A percentile compares a stretch with the other conserved stretches of the same genome.
Evolutionary conservation across 2,113 vertebrate genomes (phyloP).

Genomic region (Cyanistes caeruleus): DNA sequence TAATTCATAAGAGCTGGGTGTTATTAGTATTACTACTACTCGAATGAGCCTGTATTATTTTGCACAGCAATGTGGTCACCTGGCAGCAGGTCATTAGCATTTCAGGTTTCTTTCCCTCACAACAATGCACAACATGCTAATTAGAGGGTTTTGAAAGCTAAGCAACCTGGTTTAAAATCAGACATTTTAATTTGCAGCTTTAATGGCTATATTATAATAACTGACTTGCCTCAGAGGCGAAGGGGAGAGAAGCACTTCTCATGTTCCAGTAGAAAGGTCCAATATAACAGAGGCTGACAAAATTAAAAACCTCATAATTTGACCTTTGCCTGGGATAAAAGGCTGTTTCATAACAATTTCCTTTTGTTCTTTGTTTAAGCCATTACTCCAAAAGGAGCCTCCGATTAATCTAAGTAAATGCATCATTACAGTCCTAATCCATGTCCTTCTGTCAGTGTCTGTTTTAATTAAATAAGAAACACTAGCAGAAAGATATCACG

Average conservation of each 20-base stretch:
- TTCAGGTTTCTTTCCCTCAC: constrained; percentile 76
- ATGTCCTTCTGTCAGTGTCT: constrained; percentile 92
- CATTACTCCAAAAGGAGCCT: constrained; percentile 85
- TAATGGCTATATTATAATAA: constrained; percentile 82
- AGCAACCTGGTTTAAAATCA: constrained; percentile 85
- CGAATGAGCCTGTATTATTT: constrained; percentile 72
- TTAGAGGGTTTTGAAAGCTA: constrained; percentile 82
- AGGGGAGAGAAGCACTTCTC: constrained; percentile 68
- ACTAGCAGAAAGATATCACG: constrained; percentile 83
- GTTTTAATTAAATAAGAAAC: constrained; percentile 95
- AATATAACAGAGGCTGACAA: constrained; percentile 79
- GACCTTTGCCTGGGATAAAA: constrained; percentile 88
- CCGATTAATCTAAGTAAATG: constrained; percentile 93
- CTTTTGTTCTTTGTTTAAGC: constrained; percentile 88
- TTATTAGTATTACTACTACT: constrained; percentile 33
- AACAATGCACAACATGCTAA: constrained; percentile 83
- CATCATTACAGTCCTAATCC: constrained; percentile 91
- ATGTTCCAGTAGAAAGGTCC: constrained; percentile 74
- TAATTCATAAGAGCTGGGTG: constrained; percentile 57
- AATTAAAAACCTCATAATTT: constrained; percentile 82
- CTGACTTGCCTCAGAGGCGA: constrained; percentile 71
- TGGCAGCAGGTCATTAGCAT: constrained; percentile 82
- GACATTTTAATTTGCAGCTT: constrained; percentile 81
- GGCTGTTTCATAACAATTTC: constrained; percentile 86
- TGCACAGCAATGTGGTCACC: constrained; percentile 75